Conservation (phyloP, 2,888 invertebrate genomes). For the Brachypalpus laphriformis region DNA sequence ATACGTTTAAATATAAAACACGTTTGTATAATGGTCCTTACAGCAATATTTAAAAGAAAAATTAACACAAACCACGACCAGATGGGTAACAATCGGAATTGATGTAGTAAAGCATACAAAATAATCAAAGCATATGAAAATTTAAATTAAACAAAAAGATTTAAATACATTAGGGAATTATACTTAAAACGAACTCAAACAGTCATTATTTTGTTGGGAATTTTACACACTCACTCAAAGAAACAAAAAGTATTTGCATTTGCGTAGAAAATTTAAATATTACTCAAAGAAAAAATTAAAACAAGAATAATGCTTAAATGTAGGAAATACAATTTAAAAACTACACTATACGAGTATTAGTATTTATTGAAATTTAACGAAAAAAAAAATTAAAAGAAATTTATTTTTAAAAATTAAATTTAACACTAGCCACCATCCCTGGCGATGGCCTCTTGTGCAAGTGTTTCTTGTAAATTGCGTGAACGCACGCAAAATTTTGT, state of each 20-base stretch:
- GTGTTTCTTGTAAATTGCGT: neutral
- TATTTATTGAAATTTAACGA: constrained; percentile 35
- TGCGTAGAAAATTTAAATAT: constrained; percentile 35
- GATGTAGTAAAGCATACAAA: constrained; percentile 50
- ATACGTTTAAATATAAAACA: neutral
- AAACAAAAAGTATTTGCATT: constrained; percentile 25
- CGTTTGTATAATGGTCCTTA: constrained; percentile 50
- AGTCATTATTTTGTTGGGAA: constrained; percentile 66
- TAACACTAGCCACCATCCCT: neutral
- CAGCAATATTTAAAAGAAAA: constrained; percentile 26
- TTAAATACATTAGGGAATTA: constrained; percentile 64
- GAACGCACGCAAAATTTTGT: constrained; percentile 1
- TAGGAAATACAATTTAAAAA: constrained; percentile 42
- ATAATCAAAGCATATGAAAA: constrained; percentile 31
- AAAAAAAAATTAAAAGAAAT: neutral
- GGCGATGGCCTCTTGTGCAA: neutral
- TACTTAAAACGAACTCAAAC: constrained; percentile 42
- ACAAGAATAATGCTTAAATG: constrained; percentile 61
- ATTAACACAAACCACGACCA: constrained; percentile 21
- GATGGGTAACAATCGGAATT: constrained; percentile 60
- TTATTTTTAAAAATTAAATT: constrained; percentile 7
- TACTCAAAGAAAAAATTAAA: constrained; percentile 10
- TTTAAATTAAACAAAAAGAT: neutral
- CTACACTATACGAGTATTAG: constrained; percentile 50
- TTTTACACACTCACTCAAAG: constrained; percentile 48